A percentile compares a stretch with the other conserved stretches of the same genome.
Conservation (phyloP, 2,888 invertebrate genomes). For the Dioctria rufipes region DNA sequence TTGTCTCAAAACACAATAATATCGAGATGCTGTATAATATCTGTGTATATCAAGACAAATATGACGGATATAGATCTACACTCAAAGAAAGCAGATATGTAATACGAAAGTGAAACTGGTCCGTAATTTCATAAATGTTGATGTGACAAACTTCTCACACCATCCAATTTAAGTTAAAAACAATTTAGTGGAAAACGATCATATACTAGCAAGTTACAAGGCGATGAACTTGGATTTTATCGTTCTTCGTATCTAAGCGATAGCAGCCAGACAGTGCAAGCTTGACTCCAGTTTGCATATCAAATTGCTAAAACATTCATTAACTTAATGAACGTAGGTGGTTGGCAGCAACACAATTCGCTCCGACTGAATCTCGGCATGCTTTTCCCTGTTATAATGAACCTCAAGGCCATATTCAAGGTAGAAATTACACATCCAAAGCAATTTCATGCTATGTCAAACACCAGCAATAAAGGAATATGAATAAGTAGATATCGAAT, state of each 20-base stretch:
- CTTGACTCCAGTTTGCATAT: background rate
- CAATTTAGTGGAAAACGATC: slow-evolving; percentile 57
- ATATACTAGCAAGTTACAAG: slow-evolving; percentile 74
- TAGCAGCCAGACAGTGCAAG: slow-evolving; percentile 59
- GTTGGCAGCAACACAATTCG: slow-evolving; percentile 77
- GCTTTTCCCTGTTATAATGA: slow-evolving; percentile 84
- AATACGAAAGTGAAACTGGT: background rate
- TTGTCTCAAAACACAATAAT: slow-evolving; percentile 72
- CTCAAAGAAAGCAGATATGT: slow-evolving; percentile 46
- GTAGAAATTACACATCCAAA: slow-evolving; percentile 74
- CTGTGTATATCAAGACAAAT: slow-evolving; percentile 72
- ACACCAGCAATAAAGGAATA: background rate
- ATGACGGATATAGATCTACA: slow-evolving; percentile 71
- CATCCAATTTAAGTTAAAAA: slow-evolving; percentile 31
- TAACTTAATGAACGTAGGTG: slow-evolving; percentile 55
- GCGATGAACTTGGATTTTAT: slow-evolving; percentile 77
- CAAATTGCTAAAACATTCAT: background rate
- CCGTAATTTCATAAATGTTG: background rate
- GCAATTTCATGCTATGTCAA: slow-evolving; percentile 64
- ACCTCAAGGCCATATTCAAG: slow-evolving; percentile 77
- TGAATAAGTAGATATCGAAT: background rate
- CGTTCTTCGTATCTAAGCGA: slow-evolving; percentile 72
- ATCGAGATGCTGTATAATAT: slow-evolving; percentile 72
- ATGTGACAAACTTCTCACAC: background rate
- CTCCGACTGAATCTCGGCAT: slow-evolving; percentile 75